Evolutionary conservation across 2,113 vertebrate species (phyloP).

Genomic region (Grammomys surdaster): DNA sequence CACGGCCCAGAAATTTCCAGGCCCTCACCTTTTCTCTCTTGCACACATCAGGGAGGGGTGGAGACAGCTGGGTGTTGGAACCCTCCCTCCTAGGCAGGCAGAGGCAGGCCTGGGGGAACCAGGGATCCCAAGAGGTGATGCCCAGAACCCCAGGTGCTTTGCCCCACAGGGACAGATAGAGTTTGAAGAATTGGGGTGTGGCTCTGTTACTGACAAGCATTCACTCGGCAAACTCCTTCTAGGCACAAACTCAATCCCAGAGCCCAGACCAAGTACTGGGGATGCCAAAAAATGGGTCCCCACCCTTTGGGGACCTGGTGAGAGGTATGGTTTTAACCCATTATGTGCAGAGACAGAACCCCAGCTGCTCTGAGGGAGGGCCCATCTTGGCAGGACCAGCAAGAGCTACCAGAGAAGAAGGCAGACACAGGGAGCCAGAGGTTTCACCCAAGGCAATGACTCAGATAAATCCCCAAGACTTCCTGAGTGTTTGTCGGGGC

Average conservation of each 20-base stretch:
- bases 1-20: neutral
- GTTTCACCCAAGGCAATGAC: neutral
- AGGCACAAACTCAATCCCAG: constrained; percentile 34
- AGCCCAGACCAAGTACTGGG: neutral
- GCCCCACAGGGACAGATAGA: neutral
- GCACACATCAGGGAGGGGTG: neutral
- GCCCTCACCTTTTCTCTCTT: neutral
- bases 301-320: neutral
- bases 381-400: neutral
- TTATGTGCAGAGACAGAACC: neutral
- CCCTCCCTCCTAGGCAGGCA: constrained; percentile 5
- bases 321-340: constrained; percentile 2
- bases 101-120: neutral
- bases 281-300: constrained; percentile 24
- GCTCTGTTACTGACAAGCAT: neutral
- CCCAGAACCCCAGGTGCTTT: constrained; percentile 48
- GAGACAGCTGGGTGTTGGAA: neutral
- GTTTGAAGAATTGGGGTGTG: neutral
- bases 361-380: neutral
- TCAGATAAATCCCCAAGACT: neutral
- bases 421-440: neutral
- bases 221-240: constrained; percentile 66
- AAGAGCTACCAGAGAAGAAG: neutral
- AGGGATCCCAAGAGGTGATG: neutral
- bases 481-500: rapidly evolving